phyloP scores from a whole-genome alignment of 92 coral and sea anemone genomes.

The Palythoa heliodiscus region DNA sequence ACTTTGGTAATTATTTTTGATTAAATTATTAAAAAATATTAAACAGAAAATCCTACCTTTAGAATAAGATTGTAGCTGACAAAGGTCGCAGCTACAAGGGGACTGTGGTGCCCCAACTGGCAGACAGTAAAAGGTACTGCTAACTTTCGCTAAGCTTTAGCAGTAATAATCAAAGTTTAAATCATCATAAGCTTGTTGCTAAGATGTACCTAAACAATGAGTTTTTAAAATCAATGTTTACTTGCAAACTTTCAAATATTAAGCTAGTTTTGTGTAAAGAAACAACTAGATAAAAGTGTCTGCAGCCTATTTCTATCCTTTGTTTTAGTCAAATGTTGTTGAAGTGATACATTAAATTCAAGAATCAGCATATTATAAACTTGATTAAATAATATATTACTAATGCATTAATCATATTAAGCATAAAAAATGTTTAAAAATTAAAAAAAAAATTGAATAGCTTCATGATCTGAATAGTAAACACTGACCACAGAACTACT shows the following conservation, averaged over 20 bases:
- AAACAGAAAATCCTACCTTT: background rate
- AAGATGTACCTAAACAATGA: background rate
- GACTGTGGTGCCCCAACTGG: background rate
- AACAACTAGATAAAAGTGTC: background rate
- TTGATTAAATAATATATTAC: background rate
- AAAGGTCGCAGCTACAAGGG: background rate
- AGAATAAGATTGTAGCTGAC: background rate
- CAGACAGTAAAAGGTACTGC: background rate
- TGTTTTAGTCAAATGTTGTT: constrained; percentile 5
- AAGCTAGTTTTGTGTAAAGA: background rate
- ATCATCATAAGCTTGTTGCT: constrained; percentile 2
- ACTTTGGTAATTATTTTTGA: background rate
- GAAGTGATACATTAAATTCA: background rate
- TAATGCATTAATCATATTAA: background rate
- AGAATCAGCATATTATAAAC: background rate
- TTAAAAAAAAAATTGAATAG: constrained; percentile 10
- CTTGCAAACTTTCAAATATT: constrained; percentile 13
- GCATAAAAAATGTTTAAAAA: background rate
- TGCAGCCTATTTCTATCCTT: constrained; percentile 5
- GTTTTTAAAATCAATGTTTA: constrained; percentile 14
- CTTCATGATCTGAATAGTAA: constrained; percentile 15
- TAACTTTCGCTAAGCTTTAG: background rate
- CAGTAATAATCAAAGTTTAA: background rate
- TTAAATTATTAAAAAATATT: background rate
- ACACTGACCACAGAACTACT: constrained; percentile 30